Base-by-base conservation (phyloP, 1,140 invertebrate species). In the Riptortus pedestris region DNA sequence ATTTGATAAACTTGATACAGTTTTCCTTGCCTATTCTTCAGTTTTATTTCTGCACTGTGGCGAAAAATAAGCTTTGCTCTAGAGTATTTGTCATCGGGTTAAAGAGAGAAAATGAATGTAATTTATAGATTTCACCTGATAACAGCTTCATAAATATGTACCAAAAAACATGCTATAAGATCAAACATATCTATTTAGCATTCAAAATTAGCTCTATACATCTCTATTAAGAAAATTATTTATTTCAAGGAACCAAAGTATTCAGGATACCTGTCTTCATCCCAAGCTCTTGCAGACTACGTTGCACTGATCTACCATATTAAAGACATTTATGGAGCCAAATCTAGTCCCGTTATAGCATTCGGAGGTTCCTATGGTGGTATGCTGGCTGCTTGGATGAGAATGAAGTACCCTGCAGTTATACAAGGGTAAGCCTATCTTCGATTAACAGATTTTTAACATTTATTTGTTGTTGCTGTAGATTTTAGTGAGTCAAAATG, bases 351-450 rank as follows among this genome's bases (percentile, higher is more conserved):
- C 0, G 90, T 97, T 0, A 85, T 98, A 70, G 86, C 86, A 12
- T 96, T 99, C 78, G 96, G 95, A 62, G 90, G 90, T 0, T 96
- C 92, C 0, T 98, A 97, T 69, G 91, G 91, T 1, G 96, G 95
- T 61, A 98, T 98, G 96, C 75, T 99, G 28, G 82, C 95, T 24
- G 90, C 94, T 2, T 98, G 94, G 89, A 83, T 98, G 63, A 81
- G 96, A 31, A 90, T 96, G 72, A 98, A 98, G 75, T 98, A 97
- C 79, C 95, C 96, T 11, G 87, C 93, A 70, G 74, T 93, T 47
- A 83, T 96, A 14, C 75, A 78, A 66, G 88, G 85, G 85, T 86
- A 60, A 52, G 67, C 31, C 18, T 51, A 51, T 20, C 11, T 45
- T 65, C 31, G n/a, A 47, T 48, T 18, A 45, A n/a, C n/a, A n/a